These are phyloP conservation scores for Oryzias melastigma DNA, from an alignment of 2,113 vertebrate genomes.

Conservation along the genomic window DNA sequence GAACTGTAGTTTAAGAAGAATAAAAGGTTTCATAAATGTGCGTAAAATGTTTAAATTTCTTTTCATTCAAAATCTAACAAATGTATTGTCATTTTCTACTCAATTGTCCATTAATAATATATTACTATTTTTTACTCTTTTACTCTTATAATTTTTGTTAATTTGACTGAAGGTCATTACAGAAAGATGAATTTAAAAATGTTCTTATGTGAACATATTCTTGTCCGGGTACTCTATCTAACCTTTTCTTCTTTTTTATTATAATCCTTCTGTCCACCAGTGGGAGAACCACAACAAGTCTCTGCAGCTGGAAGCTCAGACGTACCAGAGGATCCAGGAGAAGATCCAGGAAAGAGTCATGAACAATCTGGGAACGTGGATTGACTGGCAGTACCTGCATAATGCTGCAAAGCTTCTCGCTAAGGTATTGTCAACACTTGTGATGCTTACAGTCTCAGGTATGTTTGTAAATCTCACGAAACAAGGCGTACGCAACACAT, in stretches of 20 bases:
- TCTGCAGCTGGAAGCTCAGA: conserved; percentile 96
- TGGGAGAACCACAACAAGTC: conserved; percentile 99
- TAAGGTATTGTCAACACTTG: conserved; percentile 78
- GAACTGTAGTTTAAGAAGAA: too few relatives aligned
- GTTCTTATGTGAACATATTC: too few relatives aligned
- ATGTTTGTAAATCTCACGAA: too few relatives aligned
- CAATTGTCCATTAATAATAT: too few relatives aligned
- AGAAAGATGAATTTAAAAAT: too few relatives aligned
- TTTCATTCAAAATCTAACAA: too few relatives aligned
- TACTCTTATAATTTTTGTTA: too few relatives aligned
- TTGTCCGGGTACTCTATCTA: not conserved
- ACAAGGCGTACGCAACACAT: too few relatives aligned
- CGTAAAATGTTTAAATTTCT: too few relatives aligned
- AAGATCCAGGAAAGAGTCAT: conserved; percentile 99
- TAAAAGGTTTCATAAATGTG: too few relatives aligned
- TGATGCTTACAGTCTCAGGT: not conserved
- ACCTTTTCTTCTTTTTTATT: not conserved
- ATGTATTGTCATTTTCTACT: too few relatives aligned
- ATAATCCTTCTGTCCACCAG: conserved; percentile 61
- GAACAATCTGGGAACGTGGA: conserved; percentile 99
- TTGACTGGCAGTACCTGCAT: conserved; percentile 99
- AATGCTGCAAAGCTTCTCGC: conserved; percentile 97
- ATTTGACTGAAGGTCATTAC: too few relatives aligned
- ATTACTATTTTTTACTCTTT: not conserved
- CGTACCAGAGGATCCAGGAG: conserved; percentile 98